These are phyloP conservation scores for Nymphalis polychloros DNA, from an alignment of 2,888 invertebrate species.

Conservation along the genomic window DNA sequence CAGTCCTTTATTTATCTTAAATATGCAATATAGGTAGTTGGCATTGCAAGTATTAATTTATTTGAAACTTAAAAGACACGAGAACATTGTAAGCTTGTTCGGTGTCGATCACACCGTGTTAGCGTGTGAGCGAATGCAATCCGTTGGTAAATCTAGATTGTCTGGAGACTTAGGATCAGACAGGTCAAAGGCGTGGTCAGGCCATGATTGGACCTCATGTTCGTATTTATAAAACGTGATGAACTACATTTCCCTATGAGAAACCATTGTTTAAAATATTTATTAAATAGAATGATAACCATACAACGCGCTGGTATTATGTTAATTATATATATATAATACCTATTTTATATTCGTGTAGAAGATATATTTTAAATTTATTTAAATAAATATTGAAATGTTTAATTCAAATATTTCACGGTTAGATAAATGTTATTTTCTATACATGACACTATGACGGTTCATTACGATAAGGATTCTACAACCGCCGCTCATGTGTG, in stretches of 20 bases:
- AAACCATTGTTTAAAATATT: constrained; percentile 22
- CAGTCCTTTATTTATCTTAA: too few species aligned
- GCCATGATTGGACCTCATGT: constrained; percentile 35
- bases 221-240: constrained; percentile 34
- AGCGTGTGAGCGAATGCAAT: constrained; percentile 31
- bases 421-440: too few species aligned
- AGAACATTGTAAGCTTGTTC: constrained; percentile 9
- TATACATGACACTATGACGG: too few species aligned
- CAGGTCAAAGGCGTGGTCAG: constrained; percentile 40
- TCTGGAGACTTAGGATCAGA: constrained; percentile 30
- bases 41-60: neutral
- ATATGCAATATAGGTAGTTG: too few species aligned
- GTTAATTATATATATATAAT: constrained; percentile 5
- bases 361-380: neutral
- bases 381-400: neutral
- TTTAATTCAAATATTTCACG: neutral
- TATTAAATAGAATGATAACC: constrained; percentile 19
- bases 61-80: neutral
- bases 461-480: too few species aligned
- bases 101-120: constrained; percentile 12
- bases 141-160: constrained; percentile 34
- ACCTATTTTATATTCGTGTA: neutral
- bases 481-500: too few species aligned
- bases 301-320: constrained; percentile 1
- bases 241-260: constrained; percentile 34